Evolutionary conservation across 2,797 vertebrate genomes (phyloP), one percentile per base, ranked within the genome.

Genomic region (Phalloptychus januarius): DNA sequence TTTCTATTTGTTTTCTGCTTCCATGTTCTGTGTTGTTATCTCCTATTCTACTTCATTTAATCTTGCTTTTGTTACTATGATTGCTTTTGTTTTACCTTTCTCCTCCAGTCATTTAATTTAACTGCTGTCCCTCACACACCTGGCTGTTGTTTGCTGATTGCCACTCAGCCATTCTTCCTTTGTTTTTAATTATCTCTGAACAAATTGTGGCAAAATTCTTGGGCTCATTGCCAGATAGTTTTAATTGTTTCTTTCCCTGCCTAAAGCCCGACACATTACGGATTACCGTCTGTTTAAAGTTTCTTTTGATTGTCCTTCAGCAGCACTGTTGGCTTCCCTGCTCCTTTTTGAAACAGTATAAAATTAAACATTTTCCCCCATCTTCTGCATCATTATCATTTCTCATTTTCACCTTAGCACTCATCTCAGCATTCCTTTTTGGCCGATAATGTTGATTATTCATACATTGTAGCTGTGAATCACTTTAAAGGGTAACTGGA

Each of bases 401-500:
- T 33, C 36, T 10, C 44, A 50, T 23, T 31, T 50, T 50, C 45
- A 36, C 16, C 71, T 36, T 65, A 65, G 33, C 61, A 20, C 16
- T 40, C 63, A 67, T 67, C 36, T 40, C 4, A 40, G 33, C 36
- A 5, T 40, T 67, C 20, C 20, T 40, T 23, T 40, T 67, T 67
- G 63, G 3, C 63, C 18, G 4, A 5, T 25, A 25, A 20, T 40
- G 3, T 40, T 23, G 36, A 40, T 65, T 67, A 67, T 67, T 67
- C 36, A 67, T 25, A 67, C 72, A 71, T 54, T 18, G 65, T 74
- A 56, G 63, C 52, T 65, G 15, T 58, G n/a, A 82, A 71, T 79
- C 1, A 76, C 70, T 79, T 78, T 3, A 74, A 23, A 45, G 13
- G 36, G 5, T 7, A 50, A 67, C 83, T 71, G 5, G 7, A 50